Base-by-base conservation (phyloP, 1,140 invertebrate species). In the Littorina saxatilis region DNA sequence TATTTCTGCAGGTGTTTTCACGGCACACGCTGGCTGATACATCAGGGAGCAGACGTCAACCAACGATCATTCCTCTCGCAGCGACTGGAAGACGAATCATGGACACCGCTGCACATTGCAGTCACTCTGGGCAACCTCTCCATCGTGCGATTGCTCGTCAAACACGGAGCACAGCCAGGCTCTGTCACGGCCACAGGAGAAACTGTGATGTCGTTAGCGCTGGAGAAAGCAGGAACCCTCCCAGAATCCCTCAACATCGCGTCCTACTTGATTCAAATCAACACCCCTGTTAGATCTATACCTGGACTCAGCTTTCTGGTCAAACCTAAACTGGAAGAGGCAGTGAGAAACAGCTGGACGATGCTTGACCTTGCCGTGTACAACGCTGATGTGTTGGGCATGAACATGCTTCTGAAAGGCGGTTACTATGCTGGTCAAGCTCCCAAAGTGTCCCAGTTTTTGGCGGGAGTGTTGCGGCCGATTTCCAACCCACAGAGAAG, bases 11-110 rank as follows among this genome's bases (percentile, higher is more conserved):
- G 58, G 23, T 29, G 27, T 61, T n/a, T 61, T 9, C 9, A 61
- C 23, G 27, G 20, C 27, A 23, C 27, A 5, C 5, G 7, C 5
- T 61, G 58, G 58, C 58, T 61, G 58, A 61, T 61, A 23, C 9
- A 61, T 9, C 20, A 61, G 7, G 58, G 58, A 11, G 58, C 58
- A n/a, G 58, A 61, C 7, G 20, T 23, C 58, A 61, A 61, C 27
- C 4, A 23, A 7, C 7, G 58, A 7, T 61, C 58, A 7, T 61
- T 61, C 58, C 20, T 61, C 27, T n/a, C 20, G 7, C 58, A 61
- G 58, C 58, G n/a, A 23, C 58, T 61, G 58, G 58, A 61, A n/a
- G 58, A 61, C 27, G 58, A 61, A 23, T 61, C 58, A 23, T 61
- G 58, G 58, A 61, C 58, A 61, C 58, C 58, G 7, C 27, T 61